Evolutionary conservation across 2,797 vertebrate species (phyloP), one percentile per base, ranked within the genome.

Genomic region (Perdix hodgsoniae): DNA sequence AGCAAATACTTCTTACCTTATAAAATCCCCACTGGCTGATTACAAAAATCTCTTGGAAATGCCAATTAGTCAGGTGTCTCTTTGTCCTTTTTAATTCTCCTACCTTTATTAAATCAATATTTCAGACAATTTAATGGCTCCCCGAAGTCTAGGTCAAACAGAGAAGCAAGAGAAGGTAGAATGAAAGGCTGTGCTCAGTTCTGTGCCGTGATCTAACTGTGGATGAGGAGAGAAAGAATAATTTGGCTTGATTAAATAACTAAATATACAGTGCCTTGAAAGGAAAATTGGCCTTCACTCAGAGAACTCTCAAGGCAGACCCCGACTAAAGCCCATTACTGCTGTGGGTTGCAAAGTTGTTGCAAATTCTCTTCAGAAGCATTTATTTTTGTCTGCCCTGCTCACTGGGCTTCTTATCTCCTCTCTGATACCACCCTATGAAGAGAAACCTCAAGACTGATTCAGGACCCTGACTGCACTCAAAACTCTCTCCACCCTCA

Each of bases 71-170:
- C 87, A 95, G 86, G 86, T 95, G 96, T 96, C 90, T 96, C 93
- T 96, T 96, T 96, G 95, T 97, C 94, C 45, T 61, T 90, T 96
- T 96, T 96, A 91, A 97, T 97, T 96, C 83, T 91, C 92, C 90
- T 94, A 42, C 79, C 83, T 76, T 95, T 96, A 97, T 95, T 97
- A 97, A 96, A 97, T 96, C 92, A 95, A 35, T 95, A 96, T 94
- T 87, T 96, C 81, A 78, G 92, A 95, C 45, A 65, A 95, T 76
- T 96, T 96, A 97, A 96, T 95, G 94, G 83, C 96, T 95, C 96
- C 94, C 75, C 95, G 93, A 95, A 96, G 94, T 87, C 94, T 96
- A 90, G 90, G 95, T 97, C 93, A 94, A 96, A 93, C 88, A 96
- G 89, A 95, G 90, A 94, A 44, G 87, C 79, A 95, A 95, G 91